Evolutionary conservation across 2,113 vertebrate genomes (phyloP).

Genomic region (Crotophaga sulcirostris): DNA sequence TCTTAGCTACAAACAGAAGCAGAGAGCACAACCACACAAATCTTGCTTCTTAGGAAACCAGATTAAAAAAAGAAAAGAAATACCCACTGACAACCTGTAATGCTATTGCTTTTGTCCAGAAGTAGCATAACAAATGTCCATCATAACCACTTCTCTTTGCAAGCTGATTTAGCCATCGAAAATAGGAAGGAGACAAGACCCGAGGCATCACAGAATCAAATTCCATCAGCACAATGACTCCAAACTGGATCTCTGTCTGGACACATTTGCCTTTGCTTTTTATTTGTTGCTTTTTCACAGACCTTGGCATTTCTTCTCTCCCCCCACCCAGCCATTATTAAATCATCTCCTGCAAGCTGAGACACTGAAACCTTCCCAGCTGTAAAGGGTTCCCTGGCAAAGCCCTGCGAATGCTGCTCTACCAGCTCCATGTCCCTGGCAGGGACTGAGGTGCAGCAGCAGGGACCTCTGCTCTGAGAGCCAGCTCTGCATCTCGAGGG

Average conservation of each 20-base stretch:
- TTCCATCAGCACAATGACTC: slow-evolving; percentile 8
- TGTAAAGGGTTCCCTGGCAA: neutral
- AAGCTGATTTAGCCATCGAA: slow-evolving; percentile 12
- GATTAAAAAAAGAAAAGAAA: neutral
- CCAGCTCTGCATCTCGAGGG: accelerated
- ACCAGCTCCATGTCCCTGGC: neutral
- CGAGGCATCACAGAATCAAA: slow-evolving; percentile 10
- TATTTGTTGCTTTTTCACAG: slow-evolving; percentile 3
- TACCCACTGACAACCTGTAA: neutral
- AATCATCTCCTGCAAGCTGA: neutral
- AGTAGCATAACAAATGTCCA: slow-evolving; percentile 1
- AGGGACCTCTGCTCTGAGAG: neutral
- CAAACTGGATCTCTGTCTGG: neutral
- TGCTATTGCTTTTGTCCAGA: neutral
- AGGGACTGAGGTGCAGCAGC: no score
- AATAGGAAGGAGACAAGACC: neutral
- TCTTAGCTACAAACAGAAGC: neutral
- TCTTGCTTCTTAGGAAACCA: slow-evolving; percentile 50
- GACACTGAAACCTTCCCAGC: neutral
- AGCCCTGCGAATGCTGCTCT: neutral
- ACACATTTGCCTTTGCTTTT: slow-evolving; percentile 20
- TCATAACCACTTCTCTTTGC: slow-evolving; percentile 9
- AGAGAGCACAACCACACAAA: neutral
- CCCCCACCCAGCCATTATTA: neutral
- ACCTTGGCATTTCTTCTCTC: neutral